Evolutionary conservation across 2,797 vertebrate species (phyloP), one percentile per base, ranked within the genome.

Genomic region (Intellagama lesueurii): DNA sequence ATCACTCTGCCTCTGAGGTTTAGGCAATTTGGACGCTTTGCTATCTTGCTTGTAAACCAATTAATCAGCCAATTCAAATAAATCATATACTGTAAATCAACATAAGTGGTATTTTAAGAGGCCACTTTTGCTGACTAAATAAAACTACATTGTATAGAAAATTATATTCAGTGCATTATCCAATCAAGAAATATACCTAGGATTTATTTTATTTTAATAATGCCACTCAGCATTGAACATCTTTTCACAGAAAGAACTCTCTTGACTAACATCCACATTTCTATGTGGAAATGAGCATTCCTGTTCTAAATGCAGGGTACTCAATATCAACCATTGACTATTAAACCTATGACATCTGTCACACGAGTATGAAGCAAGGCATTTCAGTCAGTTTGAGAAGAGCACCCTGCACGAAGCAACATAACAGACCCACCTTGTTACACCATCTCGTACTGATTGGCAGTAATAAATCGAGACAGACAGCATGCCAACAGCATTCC

Each of bases 371-470:
- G 47, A 35, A 83, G 87, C 72, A 30, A 24, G n/a, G 69, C 75
- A 49, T 52, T 0, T 1, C 19, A 35, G 77, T 9, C 3, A 16
- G 0, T 80, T 84, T 0, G 1, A 6, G 2, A 83, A 44, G 0
- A 78, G 69, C 5, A 40, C 7, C 52, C 1, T 0, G 0, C 24
- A 26, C 0, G 16, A 28, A 40, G 68, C 85, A 47, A 0, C 0
- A 80, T 28, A 40, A 40, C 40, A 30, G 86, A 93, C 97, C 97
- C 91, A 98, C 98, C 97, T 97, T 92, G 94, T 98, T 98, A 99
- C 94, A 99, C 98, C 98, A 99, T 99, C 97, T 99, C 98, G 1
- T 99, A 99, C 94, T 99, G 98, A 98, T 99, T 99, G 96, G 98
- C 97, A 93, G 97, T 98, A 97, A 99, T 98, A 97, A 99, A 97